A percentile compares a stretch with the other conserved stretches of the same genome.
Conservation (phyloP, 92 coral and sea anemone species). For the Epizoanthus rinbou region DNA sequence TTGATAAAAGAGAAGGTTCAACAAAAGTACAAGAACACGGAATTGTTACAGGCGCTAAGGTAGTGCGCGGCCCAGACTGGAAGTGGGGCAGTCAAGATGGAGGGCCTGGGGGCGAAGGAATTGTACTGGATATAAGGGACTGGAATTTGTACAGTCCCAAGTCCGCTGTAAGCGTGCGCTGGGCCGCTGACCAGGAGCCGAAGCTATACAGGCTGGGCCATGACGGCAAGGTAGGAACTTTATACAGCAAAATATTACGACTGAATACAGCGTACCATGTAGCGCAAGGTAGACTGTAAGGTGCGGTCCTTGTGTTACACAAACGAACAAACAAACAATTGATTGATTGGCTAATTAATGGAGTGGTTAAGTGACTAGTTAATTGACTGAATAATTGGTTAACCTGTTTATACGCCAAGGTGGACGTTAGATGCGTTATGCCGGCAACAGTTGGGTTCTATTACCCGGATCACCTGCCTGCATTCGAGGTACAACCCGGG, state of each 20-base stretch:
- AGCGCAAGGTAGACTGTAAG: too few species aligned
- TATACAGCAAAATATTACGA: too few species aligned
- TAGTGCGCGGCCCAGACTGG: constrained; percentile 69
- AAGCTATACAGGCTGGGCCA: constrained; percentile 61
- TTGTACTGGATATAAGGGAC: constrained; percentile 44
- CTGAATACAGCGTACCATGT: too few species aligned
- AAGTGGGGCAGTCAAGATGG: constrained; percentile 57
- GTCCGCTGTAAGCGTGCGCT: constrained; percentile 50
- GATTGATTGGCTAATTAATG: too few species aligned
- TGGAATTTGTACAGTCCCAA: constrained; percentile 44
- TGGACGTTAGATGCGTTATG: constrained; percentile 52
- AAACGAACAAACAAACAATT: too few species aligned
- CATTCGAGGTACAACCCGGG: constrained; percentile 28
- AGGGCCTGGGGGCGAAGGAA: constrained; percentile 50
- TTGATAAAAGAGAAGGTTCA: constrained; percentile 61
- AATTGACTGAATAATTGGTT: neutral
- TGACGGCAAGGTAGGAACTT: constrained; percentile 61
- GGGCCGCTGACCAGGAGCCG: constrained; percentile 45
- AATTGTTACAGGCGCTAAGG: constrained; percentile 63
- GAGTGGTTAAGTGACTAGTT: neutral
- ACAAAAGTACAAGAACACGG: constrained; percentile 56
- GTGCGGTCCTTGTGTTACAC: too few species aligned
- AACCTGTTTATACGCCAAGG: constrained; percentile 23
- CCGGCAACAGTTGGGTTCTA: constrained; percentile 56
- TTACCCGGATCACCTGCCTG: constrained; percentile 65